These are phyloP conservation scores for Laspeyria flexula DNA, from an alignment of 2,888 invertebrate genomes.

Conservation along the genomic window DNA sequence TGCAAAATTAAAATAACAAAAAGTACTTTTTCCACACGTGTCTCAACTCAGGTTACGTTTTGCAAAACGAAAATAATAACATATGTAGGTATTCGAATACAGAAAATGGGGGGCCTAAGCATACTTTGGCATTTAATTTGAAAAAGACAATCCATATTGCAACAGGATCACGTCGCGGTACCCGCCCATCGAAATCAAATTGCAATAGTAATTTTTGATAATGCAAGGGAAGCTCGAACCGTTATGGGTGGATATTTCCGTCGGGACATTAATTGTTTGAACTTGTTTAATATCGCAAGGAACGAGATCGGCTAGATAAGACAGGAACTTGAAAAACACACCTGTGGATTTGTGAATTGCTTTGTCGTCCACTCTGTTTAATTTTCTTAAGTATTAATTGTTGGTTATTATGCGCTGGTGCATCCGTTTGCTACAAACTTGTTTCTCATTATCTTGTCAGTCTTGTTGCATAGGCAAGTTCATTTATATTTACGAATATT, in stretches of 20 bases:
- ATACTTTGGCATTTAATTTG: conserved; percentile 73
- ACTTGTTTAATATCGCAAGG: conserved; percentile 57
- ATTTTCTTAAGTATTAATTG: conserved; percentile 73
- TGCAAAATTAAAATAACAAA: conserved; percentile 73
- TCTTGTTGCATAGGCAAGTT: conserved; percentile 43
- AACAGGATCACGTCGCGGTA: conserved; percentile 67
- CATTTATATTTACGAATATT: conserved; percentile 23
- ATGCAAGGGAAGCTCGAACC: conserved; percentile 70
- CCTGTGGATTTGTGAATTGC: conserved; percentile 72
- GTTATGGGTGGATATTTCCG: conserved; percentile 81
- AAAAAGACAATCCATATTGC: conserved; percentile 74
- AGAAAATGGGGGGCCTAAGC: conserved; percentile 64
- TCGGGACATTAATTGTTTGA: conserved; percentile 69
- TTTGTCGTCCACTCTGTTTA: conserved; percentile 62
- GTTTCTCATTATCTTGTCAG: conserved; percentile 69
- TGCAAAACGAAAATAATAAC: conserved; percentile 71
- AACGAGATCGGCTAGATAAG: conserved; percentile 67
- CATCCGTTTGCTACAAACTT: conserved; percentile 71
- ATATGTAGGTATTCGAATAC: conserved; percentile 48
- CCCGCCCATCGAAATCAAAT: conserved; percentile 74
- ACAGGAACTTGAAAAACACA: conserved; percentile 51
- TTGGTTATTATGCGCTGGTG: conserved; percentile 63
- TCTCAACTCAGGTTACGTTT: conserved; percentile 73
- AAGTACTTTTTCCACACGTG: conserved; percentile 72
- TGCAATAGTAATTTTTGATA: conserved; percentile 82